Evolutionary conservation across 37 sponge, comb jelly and placozoan species (phyloP).

Genomic region (Axinella damicornis): DNA sequence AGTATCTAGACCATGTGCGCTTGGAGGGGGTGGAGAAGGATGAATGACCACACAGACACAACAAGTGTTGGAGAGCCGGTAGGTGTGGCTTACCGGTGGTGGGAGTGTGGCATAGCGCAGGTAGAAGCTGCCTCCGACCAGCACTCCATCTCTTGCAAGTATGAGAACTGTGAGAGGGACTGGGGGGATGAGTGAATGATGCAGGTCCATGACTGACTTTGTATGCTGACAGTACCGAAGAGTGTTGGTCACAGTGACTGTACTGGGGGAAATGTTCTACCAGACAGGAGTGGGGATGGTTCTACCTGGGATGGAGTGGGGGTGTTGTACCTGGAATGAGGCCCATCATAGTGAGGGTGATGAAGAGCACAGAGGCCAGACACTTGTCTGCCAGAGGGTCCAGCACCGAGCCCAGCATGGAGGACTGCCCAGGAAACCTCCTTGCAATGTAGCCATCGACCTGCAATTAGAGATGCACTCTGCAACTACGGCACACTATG

Average conservation of each 20-base stretch:
- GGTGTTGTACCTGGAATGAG: constrained; percentile 69
- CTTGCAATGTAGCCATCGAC: constrained; percentile 91
- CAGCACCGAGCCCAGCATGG: constrained; percentile 75
- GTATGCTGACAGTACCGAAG: no score
- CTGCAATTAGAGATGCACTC: constrained; percentile 13
- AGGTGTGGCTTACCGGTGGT: constrained; percentile 79
- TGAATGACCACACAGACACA: no score
- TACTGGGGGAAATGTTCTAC: no score
- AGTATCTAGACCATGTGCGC: constrained; percentile 79
- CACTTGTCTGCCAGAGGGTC: constrained; percentile 94
- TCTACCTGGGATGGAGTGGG: no score
- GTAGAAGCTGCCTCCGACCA: constrained; percentile 73
- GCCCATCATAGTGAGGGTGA: constrained; percentile 62
- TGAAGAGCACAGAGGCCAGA: constrained; percentile 58
- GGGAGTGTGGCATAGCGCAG: constrained; percentile 88
- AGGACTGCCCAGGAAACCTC: constrained; percentile 71
- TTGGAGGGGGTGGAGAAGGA: constrained; percentile 1
- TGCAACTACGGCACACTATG: no score
- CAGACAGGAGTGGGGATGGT: no score
- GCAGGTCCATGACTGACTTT: no score
- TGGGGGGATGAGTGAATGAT: background rate
- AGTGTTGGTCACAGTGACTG: no score
- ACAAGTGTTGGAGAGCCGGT: background rate
- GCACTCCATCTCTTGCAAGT: constrained; percentile 72
- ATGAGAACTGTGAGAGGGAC: constrained; percentile 69